Conservation (phyloP, 2,113 vertebrate species). For the Dissostichus mawsoni region DNA sequence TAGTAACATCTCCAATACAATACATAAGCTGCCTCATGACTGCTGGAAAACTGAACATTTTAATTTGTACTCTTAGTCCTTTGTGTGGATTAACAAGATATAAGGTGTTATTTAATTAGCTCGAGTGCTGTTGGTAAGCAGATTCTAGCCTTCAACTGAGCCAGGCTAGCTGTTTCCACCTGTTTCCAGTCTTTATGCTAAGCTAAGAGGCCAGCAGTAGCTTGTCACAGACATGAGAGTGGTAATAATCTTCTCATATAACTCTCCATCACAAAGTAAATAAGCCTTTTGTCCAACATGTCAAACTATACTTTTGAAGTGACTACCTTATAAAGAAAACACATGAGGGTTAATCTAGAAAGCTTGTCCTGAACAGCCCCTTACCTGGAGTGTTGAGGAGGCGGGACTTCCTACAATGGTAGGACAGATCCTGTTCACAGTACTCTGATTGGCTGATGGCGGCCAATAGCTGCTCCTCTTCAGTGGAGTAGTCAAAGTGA, state of each 20-base stretch:
- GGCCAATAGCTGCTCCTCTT: slow-evolving; percentile 88
- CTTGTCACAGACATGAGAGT: not conserved
- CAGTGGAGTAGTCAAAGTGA: slow-evolving; percentile 89
- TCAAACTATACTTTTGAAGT: not conserved
- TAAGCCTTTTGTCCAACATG: not conserved
- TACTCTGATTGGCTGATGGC: slow-evolving; percentile 89
- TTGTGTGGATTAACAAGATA: not conserved
- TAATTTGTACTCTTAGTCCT: not conserved
- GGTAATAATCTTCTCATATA: too few relatives aligned
- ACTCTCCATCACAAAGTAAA: not conserved
- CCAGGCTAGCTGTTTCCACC: not conserved
- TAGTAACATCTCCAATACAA: too few relatives aligned
- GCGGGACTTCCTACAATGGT: slow-evolving; percentile 94
- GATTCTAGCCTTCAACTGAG: not conserved
- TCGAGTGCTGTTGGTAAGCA: not conserved
- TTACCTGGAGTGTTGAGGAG: slow-evolving; percentile 90
- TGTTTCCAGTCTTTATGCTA: not conserved
- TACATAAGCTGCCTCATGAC: too few relatives aligned
- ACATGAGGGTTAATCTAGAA: not conserved
- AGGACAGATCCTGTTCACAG: slow-evolving; percentile 93
- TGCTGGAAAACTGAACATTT: not conserved
- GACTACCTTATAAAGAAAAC: too few relatives aligned
- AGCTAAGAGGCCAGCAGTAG: not conserved
- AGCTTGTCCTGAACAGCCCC: too few relatives aligned
- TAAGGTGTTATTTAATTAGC: not conserved